phyloP scores from a whole-genome alignment of 1,140 invertebrate genomes.

The Orius insidiosus region DNA sequence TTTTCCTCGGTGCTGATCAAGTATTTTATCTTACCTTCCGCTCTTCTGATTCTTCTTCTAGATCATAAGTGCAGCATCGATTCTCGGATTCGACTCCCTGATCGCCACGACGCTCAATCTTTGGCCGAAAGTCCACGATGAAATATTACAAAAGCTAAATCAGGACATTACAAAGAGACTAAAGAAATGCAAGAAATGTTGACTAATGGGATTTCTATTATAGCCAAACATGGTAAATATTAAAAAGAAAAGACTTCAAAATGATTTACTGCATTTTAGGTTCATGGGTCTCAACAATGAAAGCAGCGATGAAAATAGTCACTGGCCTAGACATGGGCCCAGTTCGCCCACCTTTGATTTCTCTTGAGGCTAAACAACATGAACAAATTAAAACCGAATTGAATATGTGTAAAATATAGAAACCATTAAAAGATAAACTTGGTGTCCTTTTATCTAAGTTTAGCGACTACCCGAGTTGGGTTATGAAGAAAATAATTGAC shows the following conservation, averaged over 20 bases:
- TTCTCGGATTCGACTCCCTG: slow-evolving; percentile 45
- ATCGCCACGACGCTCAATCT: slow-evolving; percentile 48
- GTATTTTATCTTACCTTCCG: slow-evolving; percentile 25
- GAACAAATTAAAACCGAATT: slow-evolving; percentile 5
- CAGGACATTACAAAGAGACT: slow-evolving; percentile 20
- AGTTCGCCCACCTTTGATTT: slow-evolving; percentile 32
- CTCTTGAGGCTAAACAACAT: slow-evolving; percentile 25
- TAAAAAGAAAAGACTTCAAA: neutral
- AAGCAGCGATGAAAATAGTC: slow-evolving; percentile 25
- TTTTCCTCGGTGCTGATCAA: slow-evolving; percentile 44
- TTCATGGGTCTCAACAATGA: slow-evolving; percentile 23
- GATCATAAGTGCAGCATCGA: slow-evolving; percentile 38
- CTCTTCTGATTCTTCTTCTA: slow-evolving; percentile 24
- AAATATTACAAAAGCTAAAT: slow-evolving; percentile 27
- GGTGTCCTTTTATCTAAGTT: too few species aligned
- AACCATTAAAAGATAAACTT: too few species aligned
- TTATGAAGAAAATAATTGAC: too few species aligned
- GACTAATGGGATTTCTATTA: slow-evolving; percentile 24
- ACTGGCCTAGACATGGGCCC: slow-evolving; percentile 39
- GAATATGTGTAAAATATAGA: too few species aligned
- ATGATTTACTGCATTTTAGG: slow-evolving; percentile 13
- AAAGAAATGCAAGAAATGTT: slow-evolving; percentile 29
- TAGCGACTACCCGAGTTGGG: too few species aligned
- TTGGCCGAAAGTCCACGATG: slow-evolving; percentile 27
- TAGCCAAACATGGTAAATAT: slow-evolving; percentile 31